Evolutionary conservation across 53 echinoderm and acorn worm genomes (phyloP), one percentile per base, ranked within the genome.

Genomic region (Mesocentrotus franciscanus): DNA sequence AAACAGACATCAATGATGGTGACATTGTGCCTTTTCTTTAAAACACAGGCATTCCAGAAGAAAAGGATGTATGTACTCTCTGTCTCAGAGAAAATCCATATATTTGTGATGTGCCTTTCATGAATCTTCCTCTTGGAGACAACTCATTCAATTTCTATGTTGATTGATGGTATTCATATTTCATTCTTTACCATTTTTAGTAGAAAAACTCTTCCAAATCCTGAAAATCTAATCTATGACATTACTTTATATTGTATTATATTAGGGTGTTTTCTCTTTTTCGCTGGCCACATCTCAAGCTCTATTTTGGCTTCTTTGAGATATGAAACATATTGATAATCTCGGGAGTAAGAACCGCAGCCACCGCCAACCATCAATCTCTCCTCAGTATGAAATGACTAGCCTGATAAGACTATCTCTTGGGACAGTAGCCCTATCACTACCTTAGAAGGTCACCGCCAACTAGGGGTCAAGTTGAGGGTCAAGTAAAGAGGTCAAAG

Each of bases 401-500:
- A 22, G 13, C 58, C 87, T 87, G 87, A 87, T 87, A 87, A 87
- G 87, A 34, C 66, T 17, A 91, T 91, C 91, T 91, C 91, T 22
- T 32, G 91, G 64, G 91, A 91, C 91, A 64, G 91, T 66, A 39
- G 35, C 91, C 90, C 91, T 91, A 91, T 91, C 91, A 91, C 26
- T 62, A 39, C 34, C 66, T 9, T 20, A 66, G 68, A 91, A 66
- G 91, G 66, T 68, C 91, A 91, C 91, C 68, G 64, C 24, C 64
- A 24, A 91, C 61, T 66, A 66, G 66, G 15, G 66, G 91, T 91
- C 91, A 91, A 91, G 91, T 91, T 71, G 24, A 29, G 61, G 93
- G 93, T 93, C 93, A 93, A 81, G 33, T 93, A 35, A 33, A 16
- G 61, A 61, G 93, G 93, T 93, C 93, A 81, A 34, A 61, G 93